These are phyloP conservation scores for Dendrolimus pini DNA, from an alignment of 2,888 invertebrate genomes.

Conservation along the genomic window DNA sequence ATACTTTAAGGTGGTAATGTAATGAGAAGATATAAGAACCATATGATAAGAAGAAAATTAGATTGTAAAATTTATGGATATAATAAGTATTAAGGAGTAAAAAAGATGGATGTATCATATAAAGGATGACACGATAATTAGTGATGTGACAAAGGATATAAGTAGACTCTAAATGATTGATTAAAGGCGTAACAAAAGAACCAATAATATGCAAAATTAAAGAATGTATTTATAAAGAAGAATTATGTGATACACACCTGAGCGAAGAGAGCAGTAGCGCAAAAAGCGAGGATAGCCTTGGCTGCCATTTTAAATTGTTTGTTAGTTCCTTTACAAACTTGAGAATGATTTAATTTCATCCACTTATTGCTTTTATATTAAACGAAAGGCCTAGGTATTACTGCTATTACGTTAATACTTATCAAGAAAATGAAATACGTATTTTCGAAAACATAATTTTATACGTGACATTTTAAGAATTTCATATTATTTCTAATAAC, in stretches of 20 bases:
- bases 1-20: too few species aligned
- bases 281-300: constrained; percentile 13
- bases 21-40: too few species aligned
- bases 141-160: too few species aligned
- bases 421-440: background rate
- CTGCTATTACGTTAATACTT: background rate
- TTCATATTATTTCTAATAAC: background rate
- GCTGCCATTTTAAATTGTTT: constrained; percentile 13
- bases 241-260: constrained; percentile 13
- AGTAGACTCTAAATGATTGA: too few species aligned
- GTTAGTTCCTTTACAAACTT: constrained; percentile 1
- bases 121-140: too few species aligned
- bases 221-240: too few species aligned
- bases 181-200: too few species aligned
- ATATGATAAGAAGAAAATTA: too few species aligned
- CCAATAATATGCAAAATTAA: too few species aligned
- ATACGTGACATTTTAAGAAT: background rate
- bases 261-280: constrained; percentile 18
- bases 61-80: too few species aligned
- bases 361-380: constrained; percentile 9
- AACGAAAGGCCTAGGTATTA: background rate
- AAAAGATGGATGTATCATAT: too few species aligned
- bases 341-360: constrained; percentile 9
- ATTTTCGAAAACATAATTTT: background rate
- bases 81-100: too few species aligned